Base-by-base conservation (phyloP, 2,113 vertebrate species). In the Illadopsis cleaveri region DNA sequence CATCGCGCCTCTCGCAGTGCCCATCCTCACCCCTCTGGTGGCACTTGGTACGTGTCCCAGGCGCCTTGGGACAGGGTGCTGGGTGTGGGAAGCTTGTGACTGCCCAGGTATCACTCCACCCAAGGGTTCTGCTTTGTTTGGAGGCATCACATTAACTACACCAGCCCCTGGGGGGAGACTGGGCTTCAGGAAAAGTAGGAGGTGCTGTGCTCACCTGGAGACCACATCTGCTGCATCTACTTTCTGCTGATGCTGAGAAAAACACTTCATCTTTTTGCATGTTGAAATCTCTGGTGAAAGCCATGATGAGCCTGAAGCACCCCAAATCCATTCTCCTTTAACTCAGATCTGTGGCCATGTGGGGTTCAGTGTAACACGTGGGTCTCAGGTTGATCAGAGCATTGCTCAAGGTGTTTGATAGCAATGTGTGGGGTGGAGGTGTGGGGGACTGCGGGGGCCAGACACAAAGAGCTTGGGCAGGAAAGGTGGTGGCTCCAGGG, bases 11-110 rank as follows among this genome's bases (percentile, higher is more conserved):
- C 94, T 99, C 2, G 65, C 97, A 0, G 88, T 99, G 53, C 99
- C 99, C 47, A 4, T 99, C 96, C 40, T 99, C 44, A 99, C 99
- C 2, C 99, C 99, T 0, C 92, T 99, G 23, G 98, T 99, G 12
- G 99, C 99, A 1, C 95, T 99, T 2, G 98, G 99, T 99, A 96
- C 16, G 96, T 97, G 50, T n/a, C 8, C 40, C 20, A 86, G 0
- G 53, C 0, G 0, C 37, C 27, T 35, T 47, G 73, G 90, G 38
- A 37, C 2, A 4, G 58, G 70, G 11, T 68, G 17, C 30, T 75
- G 72, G 72, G 22, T 37, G 11, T 3, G 5, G 33, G 8, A 45
- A 87, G 38, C 62, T 86, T 2, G 6, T 69, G 69, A 12, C 15
- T 40, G 25, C 45, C 42, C 11, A 37, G 22, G 9, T 79, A 28